Evolutionary conservation across 2,113 vertebrate genomes (phyloP).

Genomic region (Puntigrus tetrazona): DNA sequence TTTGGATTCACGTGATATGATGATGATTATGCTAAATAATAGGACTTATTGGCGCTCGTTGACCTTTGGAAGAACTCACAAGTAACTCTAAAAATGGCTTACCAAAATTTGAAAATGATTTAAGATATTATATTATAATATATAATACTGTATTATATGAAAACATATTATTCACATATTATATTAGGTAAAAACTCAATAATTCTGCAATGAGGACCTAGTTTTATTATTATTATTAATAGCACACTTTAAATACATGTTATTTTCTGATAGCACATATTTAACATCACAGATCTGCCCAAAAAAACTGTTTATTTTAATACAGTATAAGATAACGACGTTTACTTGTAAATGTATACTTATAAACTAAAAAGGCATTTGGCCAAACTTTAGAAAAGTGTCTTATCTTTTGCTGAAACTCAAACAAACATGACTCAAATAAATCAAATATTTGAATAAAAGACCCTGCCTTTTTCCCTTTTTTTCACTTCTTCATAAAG

Average conservation of each 20-base stretch:
- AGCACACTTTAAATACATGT: not conserved
- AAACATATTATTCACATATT: not conserved
- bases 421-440: not conserved
- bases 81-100: not conserved
- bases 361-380: not conserved
- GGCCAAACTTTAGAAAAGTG: not conserved
- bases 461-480: not conserved
- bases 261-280: not conserved
- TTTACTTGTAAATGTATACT: not conserved
- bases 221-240: not conserved
- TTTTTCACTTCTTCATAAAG: not conserved
- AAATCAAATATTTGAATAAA: constrained; percentile 2
- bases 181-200: not conserved
- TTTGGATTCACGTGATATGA: not conserved
- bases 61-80: not conserved
- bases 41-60: not conserved
- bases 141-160: not conserved
- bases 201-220: not conserved
- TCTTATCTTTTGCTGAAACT: not conserved
- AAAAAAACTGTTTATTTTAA: not conserved
- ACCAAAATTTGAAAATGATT: not conserved
- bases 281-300: not conserved
- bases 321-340: not conserved
- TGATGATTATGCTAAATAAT: not conserved
- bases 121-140: not conserved